Evolutionary conservation across 92 coral and sea anemone species (phyloP), one percentile per base, ranked within the genome.

Genomic region (Palythoa caribaeorum): DNA sequence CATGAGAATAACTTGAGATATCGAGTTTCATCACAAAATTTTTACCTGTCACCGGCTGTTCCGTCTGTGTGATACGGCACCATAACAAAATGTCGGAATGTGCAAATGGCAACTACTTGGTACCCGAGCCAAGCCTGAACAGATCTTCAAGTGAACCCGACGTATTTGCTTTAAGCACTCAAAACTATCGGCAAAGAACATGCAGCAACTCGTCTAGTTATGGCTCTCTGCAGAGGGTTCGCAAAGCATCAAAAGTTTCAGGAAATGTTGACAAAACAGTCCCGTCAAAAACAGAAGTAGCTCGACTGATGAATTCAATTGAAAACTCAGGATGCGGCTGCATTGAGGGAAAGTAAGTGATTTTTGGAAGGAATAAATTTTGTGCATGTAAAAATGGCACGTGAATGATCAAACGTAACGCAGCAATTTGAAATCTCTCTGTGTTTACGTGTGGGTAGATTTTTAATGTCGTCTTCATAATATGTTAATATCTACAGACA

Each of bases 101-200:
- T 66, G 86, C 60, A 53, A 81, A n/a, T 66, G 86, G 71, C 62
- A 81, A 8, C 14, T 81, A 66, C 53, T 11, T 68, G 21, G 40
- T 69, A 37, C 75, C 86, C 44, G 76, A 81, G 37, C 5, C 75
- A 63, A 71, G 75, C 48, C 86, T 81, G 1, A 40, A 48, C 86
- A 81, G 86, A 81, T 81, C 86, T 20, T 81, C 86, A 44, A 81
- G 86, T 63, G 75, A 81, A 35, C 86, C 86, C 20, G 86, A 81
- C 63, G 19, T 81, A 17, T 81, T 81, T 81, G n/a, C 73, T 1
- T 79, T 60, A 3, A 6, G 76, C 59, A 39, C 62, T 65, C 86
- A 81, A 81, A 81, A 48, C 76, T 19, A 21, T 81, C 86, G 86
- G 1, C 86, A 66, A 35, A 81, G 86, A 69, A 81, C 86, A 19